Conservation (phyloP, 2,797 vertebrate species). For the Podarcis lilfordi region DNA sequence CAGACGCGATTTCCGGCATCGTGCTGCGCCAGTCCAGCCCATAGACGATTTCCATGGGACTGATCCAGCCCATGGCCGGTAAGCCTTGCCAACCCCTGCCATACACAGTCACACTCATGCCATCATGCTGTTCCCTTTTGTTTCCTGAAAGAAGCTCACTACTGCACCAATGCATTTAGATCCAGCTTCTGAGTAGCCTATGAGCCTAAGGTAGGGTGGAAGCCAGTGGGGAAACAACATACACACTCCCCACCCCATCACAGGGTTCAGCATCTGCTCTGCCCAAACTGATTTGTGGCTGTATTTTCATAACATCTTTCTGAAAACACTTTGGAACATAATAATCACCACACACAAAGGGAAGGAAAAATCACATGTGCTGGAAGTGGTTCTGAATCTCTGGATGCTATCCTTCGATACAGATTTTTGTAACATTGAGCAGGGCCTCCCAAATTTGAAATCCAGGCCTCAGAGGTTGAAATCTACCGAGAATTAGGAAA, state of each 20-base stretch:
- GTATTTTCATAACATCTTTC: background rate
- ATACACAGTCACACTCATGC: too few species aligned
- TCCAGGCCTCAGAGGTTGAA: background rate
- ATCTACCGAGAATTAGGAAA: background rate
- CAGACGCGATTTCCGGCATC: accelerated
- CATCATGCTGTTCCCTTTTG: background rate
- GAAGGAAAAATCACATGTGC: background rate
- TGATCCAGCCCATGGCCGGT: too few species aligned
- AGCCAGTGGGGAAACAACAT: background rate
- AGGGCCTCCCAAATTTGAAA: background rate
- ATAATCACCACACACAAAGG: background rate
- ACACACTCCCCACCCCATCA: too few species aligned
- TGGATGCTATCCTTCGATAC: background rate
- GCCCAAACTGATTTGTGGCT: background rate
- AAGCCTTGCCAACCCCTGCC: too few species aligned
- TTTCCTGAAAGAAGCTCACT: background rate
- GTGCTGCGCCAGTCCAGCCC: too few species aligned
- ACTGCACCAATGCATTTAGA: background rate
- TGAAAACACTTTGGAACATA: background rate
- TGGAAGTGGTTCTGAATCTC: background rate
- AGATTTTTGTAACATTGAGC: conserved; percentile 2
- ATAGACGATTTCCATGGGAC: too few species aligned
- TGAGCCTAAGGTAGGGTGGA: background rate
- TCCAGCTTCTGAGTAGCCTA: background rate
- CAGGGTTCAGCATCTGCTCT: too few species aligned